Base-by-base conservation (phyloP, 2,888 invertebrate genomes). In the Heliconius ismenius region DNA sequence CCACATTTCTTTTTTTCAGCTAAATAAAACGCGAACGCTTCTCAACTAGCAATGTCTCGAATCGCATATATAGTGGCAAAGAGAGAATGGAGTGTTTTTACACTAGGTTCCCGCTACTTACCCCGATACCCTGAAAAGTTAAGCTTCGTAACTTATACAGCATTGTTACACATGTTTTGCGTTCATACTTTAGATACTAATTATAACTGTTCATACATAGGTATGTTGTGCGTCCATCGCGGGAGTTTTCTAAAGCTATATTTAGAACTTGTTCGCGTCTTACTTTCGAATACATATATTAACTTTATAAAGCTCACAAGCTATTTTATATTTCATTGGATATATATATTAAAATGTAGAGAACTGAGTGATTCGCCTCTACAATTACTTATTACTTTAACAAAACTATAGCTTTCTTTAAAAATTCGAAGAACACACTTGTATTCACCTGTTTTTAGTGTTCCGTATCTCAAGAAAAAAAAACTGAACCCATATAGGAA, bases 271-370 rank as follows among this genome's bases (percentile, higher is more conserved):
- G 32, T 32, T 28, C 70, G 58, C 32, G 24, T 6, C n/a, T 70
- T 70, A 32, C 32, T 54, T 32, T 26, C 28, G n/a, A 32, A 70
- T 76, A 79, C 4, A 58, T 49, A 49, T 79, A 79, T 77, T 36
- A 13, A 39, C 13, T 39, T 65, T 65, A 9, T n/a, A 39, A 65
- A 65, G 39, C n/a, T 65, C 10, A 11, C n/a, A 67, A 43, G 24
- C 6, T n/a, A 3, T 43, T 24, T 24, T 67, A 39, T 18, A 3
- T 24, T 15, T 1, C 7, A 7, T 67, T 43, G 0, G 7, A n/a
- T 64, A 64, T 64, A 7, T 36, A 64, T n/a, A 15, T 18, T 39
- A 39, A 39, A 39, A 32, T 32, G 32, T 21, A 21, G 64, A 32
- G 9, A 64, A 9, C 21, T 36, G 21, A 21, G 32, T 36, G n/a